These are phyloP conservation scores for Patagioenas fasciata DNA, from an alignment of 2,113 vertebrate genomes.

Conservation along the genomic window DNA sequence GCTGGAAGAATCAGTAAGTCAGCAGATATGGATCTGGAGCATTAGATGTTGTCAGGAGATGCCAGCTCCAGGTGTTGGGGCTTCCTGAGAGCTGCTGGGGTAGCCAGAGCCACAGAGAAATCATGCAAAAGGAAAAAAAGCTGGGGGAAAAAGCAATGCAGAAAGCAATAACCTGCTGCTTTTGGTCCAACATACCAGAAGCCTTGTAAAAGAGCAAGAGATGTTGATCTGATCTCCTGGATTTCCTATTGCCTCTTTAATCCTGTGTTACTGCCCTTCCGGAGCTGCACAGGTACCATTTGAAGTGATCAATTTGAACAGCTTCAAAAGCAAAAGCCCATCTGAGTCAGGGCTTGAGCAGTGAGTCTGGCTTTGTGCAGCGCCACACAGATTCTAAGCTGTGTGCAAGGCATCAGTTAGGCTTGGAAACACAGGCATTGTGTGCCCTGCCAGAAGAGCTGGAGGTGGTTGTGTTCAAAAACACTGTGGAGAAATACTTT, in stretches of 20 bases:
- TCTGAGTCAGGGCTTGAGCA: accelerated
- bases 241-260: neutral
- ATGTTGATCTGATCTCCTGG: neutral
- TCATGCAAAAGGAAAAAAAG: neutral
- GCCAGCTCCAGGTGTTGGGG: neutral
- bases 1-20: neutral
- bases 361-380: neutral
- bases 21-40: neutral
- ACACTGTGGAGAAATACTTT: neutral
- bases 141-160: neutral
- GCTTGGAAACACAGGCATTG: accelerated
- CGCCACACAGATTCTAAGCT: neutral
- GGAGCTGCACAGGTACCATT: neutral
- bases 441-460: neutral
- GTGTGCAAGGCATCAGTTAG: neutral
- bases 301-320: neutral
- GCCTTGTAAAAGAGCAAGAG: neutral
- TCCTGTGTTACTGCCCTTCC: neutral
- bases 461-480: neutral
- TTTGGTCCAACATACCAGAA: neutral
- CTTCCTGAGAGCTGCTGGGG: neutral
- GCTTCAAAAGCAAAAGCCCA: neutral
- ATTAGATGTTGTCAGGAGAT: neutral
- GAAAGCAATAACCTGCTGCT: neutral
- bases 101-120: neutral